Conservation (phyloP, 23 tunicate species). For the Trididemnum clinides region DNA sequence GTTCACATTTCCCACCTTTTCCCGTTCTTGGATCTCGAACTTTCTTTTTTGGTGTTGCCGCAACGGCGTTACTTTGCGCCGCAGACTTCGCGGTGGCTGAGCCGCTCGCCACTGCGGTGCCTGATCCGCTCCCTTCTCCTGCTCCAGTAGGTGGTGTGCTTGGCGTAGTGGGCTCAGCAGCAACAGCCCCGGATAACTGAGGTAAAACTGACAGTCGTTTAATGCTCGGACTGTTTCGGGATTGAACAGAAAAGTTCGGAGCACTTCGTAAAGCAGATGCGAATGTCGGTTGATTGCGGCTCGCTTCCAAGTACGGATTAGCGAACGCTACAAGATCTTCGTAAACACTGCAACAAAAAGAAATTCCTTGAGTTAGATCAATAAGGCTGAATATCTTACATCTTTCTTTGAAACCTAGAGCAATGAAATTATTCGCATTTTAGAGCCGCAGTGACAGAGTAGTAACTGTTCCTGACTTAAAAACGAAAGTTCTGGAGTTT, state of each 20-base stretch:
- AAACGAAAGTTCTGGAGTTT: no score
- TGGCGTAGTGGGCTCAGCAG: conserved; percentile 46
- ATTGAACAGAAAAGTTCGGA: neutral
- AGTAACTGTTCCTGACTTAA: no score
- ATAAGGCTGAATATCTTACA: no score
- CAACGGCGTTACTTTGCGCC: neutral
- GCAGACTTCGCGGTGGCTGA: conserved; percentile 20
- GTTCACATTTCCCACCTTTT: conserved; percentile 87
- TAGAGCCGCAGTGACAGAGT: no score
- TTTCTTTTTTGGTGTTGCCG: conserved; percentile 61
- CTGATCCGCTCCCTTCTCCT: conserved; percentile 28
- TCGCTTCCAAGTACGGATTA: conserved; percentile 47
- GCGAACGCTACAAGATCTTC: conserved; percentile 77
- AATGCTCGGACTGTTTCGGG: conserved; percentile 52
- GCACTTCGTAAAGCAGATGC: conserved; percentile 64
- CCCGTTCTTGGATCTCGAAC: conserved; percentile 89
- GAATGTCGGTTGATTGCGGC: conserved; percentile 53
- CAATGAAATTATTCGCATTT: no score
- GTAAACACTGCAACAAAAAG: conserved; percentile 57
- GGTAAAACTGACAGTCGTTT: conserved; percentile 32
- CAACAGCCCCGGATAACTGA: neutral
- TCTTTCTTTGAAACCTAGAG: no score
- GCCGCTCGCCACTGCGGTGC: conserved; percentile 37
- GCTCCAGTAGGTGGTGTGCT: conserved; percentile 52
- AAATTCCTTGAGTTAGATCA: no score